Conservation (phyloP, 2,113 vertebrate genomes). For the Nycticryphes semicollaris region DNA sequence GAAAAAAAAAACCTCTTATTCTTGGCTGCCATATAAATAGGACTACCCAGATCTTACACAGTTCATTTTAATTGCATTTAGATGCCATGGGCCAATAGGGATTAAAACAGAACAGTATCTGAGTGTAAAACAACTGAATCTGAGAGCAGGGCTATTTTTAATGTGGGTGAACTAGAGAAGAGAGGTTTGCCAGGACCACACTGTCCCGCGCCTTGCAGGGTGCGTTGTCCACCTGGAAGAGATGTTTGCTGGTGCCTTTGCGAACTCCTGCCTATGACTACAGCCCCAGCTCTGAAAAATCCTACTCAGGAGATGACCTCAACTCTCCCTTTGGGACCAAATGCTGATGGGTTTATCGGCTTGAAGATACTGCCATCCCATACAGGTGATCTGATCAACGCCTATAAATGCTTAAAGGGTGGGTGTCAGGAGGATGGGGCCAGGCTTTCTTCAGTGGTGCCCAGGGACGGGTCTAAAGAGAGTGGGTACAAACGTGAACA, state of each 20-base stretch:
- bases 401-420: too few relatives aligned
- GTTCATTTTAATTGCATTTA: background rate
- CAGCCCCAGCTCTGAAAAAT: background rate
- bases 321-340: background rate
- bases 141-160: background rate
- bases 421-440: too few relatives aligned
- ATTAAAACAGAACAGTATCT: background rate
- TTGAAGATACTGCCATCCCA: background rate
- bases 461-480: too few relatives aligned
- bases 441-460: too few relatives aligned
- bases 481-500: too few relatives aligned
- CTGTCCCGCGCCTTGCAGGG: accelerated
- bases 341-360: background rate
- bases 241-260: background rate
- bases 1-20: background rate
- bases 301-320: background rate
- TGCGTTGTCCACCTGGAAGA: background rate
- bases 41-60: background rate
- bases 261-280: background rate
- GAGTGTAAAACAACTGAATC: background rate
- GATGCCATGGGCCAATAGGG: background rate
- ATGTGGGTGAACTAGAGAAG: background rate
- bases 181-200: background rate
- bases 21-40: background rate
- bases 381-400: too few relatives aligned